phyloP scores from a whole-genome alignment of 2,113 vertebrate species.

The Balaeniceps rex region DNA sequence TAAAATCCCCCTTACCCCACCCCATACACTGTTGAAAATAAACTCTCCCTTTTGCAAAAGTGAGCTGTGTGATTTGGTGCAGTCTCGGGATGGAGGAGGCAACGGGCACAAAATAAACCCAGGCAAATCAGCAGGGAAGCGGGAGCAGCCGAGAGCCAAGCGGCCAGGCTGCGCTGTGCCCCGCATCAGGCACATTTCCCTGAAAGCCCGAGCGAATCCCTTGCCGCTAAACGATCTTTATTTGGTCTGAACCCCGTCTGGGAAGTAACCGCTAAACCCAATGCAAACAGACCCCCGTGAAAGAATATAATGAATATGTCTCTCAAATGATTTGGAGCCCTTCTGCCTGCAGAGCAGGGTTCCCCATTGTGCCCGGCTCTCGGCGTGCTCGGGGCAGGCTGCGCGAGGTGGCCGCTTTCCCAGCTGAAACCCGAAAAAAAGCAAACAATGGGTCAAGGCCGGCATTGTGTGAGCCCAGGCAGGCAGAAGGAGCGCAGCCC shows the following conservation, averaged over 20 bases:
- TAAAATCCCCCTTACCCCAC: neutral
- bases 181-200: constrained; percentile 29
- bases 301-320: constrained; percentile 61
- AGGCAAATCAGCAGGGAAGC: neutral
- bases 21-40: constrained; percentile 23
- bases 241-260: constrained; percentile 53
- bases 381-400: constrained; percentile 20
- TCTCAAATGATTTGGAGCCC: constrained; percentile 49
- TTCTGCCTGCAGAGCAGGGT: constrained; percentile 48
- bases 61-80: constrained; percentile 18
- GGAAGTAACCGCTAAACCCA: constrained; percentile 58
- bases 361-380: constrained; percentile 26
- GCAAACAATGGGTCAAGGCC: constrained; percentile 55
- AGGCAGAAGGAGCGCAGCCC: constrained; percentile 47
- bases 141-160: neutral
- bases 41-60: constrained; percentile 42
- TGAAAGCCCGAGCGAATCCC: constrained; percentile 22
- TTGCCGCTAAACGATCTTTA: constrained; percentile 26
- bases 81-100: neutral
- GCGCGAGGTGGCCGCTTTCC: constrained; percentile 50
- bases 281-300: constrained; percentile 56
- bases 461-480: constrained; percentile 50
- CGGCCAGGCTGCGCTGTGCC: neutral
- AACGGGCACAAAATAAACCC: neutral
- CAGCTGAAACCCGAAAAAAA: constrained; percentile 56